These are phyloP conservation scores for Cercopithecus mona DNA, from an alignment of 2,113 vertebrate species.

Conservation along the genomic window DNA sequence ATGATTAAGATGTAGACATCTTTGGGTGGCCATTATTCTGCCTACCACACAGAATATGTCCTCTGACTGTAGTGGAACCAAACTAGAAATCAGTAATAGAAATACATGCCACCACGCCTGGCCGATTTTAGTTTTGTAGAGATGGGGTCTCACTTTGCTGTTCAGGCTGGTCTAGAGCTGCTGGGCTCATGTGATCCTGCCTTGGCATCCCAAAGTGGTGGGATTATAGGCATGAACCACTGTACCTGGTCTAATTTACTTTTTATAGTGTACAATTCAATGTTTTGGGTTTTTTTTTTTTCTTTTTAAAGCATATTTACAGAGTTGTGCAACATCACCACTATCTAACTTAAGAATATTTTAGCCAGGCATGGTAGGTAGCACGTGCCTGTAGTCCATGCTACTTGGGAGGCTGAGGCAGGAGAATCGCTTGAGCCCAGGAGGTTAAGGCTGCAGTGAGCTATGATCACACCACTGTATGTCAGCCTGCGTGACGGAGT, in stretches of 20 bases:
- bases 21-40: background rate
- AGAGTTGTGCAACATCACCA: background rate
- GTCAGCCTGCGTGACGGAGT: background rate
- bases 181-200: too few species aligned
- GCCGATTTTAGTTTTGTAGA: too few species aligned
- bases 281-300: background rate
- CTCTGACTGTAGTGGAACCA: background rate
- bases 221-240: too few species aligned
- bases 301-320: background rate
- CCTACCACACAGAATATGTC: background rate
- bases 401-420: too few species aligned
- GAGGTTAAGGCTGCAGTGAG: too few species aligned
- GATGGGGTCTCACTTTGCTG: too few species aligned
- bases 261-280: background rate
- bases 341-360: constrained; percentile 6
- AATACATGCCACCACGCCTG: background rate
- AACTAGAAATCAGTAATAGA: background rate
- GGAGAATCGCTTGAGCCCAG: too few species aligned
- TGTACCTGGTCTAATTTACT: background rate
- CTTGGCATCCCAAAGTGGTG: too few species aligned
- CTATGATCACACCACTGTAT: too few species aligned
- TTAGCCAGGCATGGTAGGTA: background rate
- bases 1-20: background rate
- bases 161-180: too few species aligned
- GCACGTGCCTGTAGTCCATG: too few species aligned